Evolutionary conservation across 2,113 vertebrate species (phyloP).

Genomic region (Mixornis gularis): DNA sequence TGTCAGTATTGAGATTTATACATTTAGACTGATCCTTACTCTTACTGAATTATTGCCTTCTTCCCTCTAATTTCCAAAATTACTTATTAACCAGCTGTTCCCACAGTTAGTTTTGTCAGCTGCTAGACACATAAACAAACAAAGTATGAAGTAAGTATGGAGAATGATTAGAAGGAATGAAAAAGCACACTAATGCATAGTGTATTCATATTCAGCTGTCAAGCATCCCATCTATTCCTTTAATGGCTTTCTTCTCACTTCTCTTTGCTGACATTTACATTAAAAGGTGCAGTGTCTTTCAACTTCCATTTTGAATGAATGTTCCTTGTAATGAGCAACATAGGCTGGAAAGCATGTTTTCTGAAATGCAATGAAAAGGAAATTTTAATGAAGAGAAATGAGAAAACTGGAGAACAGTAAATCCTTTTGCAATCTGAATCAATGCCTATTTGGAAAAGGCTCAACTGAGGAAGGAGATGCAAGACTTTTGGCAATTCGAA

Average conservation of each 20-base stretch:
- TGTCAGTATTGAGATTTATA: not conserved
- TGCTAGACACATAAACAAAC: constrained; percentile 57
- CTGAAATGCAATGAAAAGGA: constrained; percentile 28
- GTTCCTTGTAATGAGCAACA: constrained; percentile 40
- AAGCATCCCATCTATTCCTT: constrained; percentile 59
- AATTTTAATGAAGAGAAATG: constrained; percentile 24
- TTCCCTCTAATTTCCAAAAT: constrained; percentile 43
- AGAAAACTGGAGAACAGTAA: not conserved
- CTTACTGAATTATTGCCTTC: not conserved
- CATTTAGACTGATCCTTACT: not conserved
- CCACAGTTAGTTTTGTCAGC: constrained; percentile 35
- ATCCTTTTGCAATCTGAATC: constrained; percentile 53
- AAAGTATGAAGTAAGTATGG: constrained; percentile 58
- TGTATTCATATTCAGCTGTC: constrained; percentile 63
- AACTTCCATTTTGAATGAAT: constrained; percentile 27
- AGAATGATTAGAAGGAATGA: constrained; percentile 51
- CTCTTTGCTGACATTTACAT: constrained; percentile 62
- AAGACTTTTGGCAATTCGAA: constrained; percentile 61
- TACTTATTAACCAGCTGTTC: constrained; percentile 59
- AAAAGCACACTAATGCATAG: constrained; percentile 56
- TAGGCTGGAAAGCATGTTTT: constrained; percentile 21
- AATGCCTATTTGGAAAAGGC: constrained; percentile 46
- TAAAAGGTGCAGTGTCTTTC: constrained; percentile 48
- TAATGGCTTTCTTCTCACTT: constrained; percentile 65
- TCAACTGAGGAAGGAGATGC: constrained; percentile 60